Conservation (phyloP, 2,797 vertebrate species). For the Danio jaintianensis region DNA sequence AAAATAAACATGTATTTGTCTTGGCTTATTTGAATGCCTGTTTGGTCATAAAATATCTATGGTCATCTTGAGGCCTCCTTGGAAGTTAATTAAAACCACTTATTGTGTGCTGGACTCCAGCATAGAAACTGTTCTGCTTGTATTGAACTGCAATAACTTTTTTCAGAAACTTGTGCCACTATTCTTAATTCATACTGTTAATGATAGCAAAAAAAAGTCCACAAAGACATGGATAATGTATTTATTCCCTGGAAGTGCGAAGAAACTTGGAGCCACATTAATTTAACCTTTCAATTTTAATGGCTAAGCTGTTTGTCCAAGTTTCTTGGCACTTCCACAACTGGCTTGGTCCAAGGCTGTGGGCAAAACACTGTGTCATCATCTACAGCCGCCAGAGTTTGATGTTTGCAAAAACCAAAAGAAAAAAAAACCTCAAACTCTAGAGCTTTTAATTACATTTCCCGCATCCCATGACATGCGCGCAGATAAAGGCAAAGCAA, state of each 20-base stretch:
- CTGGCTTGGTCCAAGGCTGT: slow-evolving; percentile 77
- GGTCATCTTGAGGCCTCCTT: too few relatives aligned
- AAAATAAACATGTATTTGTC: too few relatives aligned
- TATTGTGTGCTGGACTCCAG: too few relatives aligned
- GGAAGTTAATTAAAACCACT: too few relatives aligned
- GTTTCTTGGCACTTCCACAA: slow-evolving; percentile 78
- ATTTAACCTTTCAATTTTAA: slow-evolving; percentile 82
- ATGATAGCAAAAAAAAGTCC: neutral
- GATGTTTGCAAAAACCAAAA: slow-evolving; percentile 64
- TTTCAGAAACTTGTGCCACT: neutral
- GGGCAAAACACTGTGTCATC: slow-evolving; percentile 78
- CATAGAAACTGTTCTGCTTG: too few relatives aligned
- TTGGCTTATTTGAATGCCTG: too few relatives aligned
- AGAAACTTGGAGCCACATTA: slow-evolving; percentile 71
- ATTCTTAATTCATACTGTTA: neutral
- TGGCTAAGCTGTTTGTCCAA: slow-evolving; percentile 73
- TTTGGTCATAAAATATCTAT: too few relatives aligned
- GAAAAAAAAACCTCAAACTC: slow-evolving; percentile 66
- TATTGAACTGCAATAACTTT: neutral
- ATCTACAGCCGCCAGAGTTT: slow-evolving; percentile 63
- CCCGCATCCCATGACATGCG: slow-evolving; percentile 71
- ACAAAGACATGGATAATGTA: slow-evolving; percentile 44
- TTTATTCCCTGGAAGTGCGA: slow-evolving; percentile 49
- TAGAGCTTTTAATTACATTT: slow-evolving; percentile 83
- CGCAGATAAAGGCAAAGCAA: slow-evolving; percentile 50